Percentiles rank a stretch among this genome's conserved stretches.
Conservation (phyloP, 2,797 vertebrate genomes). For the Notoglanidium macrostoma region DNA sequence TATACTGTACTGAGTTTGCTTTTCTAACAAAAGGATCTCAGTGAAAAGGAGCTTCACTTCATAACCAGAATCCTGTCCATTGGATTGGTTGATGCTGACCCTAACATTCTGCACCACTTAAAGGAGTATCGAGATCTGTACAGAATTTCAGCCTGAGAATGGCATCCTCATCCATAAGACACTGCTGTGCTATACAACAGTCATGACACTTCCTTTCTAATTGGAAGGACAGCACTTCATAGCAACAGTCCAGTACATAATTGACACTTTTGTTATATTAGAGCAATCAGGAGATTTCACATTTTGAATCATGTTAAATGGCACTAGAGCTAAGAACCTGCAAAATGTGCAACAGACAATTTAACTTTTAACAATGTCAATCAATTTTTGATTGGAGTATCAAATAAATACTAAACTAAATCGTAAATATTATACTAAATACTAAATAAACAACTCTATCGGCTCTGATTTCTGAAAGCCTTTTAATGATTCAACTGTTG, state of each 20-base stretch:
- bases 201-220: not conserved
- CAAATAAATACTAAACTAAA: not conserved
- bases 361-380: not conserved
- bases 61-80: conserved; percentile 72
- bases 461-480: not conserved
- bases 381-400: not conserved
- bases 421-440: not conserved
- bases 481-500: not conserved
- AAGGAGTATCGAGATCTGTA: conserved; percentile 75
- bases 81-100: conserved; percentile 79
- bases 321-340: not conserved
- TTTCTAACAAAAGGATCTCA: conserved; percentile 68
- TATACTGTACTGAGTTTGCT: not conserved
- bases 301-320: not conserved
- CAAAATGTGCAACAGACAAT: not conserved
- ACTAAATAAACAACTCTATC: not conserved
- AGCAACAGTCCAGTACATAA: too few species aligned
- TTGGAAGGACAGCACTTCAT: not conserved
- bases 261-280: not conserved
- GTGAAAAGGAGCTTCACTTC: conserved; percentile 70
- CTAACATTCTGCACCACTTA: conserved; percentile 76
- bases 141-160: conserved; percentile 45
- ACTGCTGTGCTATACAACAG: not conserved
- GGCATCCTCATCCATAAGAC: not conserved
- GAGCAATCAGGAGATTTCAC: not conserved